phyloP scores from a whole-genome alignment of 2,797 vertebrate genomes.

The Scleropages formosus region DNA sequence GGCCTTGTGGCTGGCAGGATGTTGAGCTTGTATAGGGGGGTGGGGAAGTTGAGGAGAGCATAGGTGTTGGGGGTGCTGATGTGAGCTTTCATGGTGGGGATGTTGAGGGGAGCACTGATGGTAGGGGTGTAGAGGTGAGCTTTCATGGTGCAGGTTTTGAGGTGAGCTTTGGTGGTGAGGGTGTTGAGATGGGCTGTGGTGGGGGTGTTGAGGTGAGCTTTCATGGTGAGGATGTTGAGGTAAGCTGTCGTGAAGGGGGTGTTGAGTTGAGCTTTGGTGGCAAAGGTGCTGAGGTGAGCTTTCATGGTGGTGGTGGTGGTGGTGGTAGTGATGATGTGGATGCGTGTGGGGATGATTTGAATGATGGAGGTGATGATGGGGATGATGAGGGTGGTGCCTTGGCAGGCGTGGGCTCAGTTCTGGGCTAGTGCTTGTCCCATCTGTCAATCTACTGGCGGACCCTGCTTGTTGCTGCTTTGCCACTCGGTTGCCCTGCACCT shows the following conservation, averaged over 20 bases:
- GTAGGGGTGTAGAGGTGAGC: constrained; percentile 16
- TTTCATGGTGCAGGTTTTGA: neutral
- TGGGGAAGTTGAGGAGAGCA: constrained; percentile 34
- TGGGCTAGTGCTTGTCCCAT: constrained; percentile 39
- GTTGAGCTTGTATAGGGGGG: constrained; percentile 26
- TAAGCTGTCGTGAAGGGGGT: constrained; percentile 4
- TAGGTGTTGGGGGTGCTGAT: constrained; percentile 27
- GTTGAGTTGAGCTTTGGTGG: constrained; percentile 33
- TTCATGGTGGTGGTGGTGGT: constrained; percentile 7
- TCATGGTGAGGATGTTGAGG: constrained; percentile 32
- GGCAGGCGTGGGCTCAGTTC: constrained; percentile 24
- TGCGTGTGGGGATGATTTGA: neutral
- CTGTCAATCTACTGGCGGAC: constrained; percentile 38
- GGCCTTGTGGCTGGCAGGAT: constrained; percentile 29
- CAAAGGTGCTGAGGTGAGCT: constrained; percentile 15
- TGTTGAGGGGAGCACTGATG: constrained; percentile 34
- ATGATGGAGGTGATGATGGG: constrained; percentile 32
- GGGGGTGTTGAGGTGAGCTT: constrained; percentile 26
- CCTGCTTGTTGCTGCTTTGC: neutral
- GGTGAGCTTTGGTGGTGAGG: constrained; percentile 34
- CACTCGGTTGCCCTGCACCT: neutral
- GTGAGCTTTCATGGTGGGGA: constrained; percentile 1
- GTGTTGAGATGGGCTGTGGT: neutral
- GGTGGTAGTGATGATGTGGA: constrained; percentile 15
- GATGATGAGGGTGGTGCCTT: constrained; percentile 29